Evolutionary conservation across 2,888 invertebrate genomes (phyloP).

Genomic region (Netelia melanura): DNA sequence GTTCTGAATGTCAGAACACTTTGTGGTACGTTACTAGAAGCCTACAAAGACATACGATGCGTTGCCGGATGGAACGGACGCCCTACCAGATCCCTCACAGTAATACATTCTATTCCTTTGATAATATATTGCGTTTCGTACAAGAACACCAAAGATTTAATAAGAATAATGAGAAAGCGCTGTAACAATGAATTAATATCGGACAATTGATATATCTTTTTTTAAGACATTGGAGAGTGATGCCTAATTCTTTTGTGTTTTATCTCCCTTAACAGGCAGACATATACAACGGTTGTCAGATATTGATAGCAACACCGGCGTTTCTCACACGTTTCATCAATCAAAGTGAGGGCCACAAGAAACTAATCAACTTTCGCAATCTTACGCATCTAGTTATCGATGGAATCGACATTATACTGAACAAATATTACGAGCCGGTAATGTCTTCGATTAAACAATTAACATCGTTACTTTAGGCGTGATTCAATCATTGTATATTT

Average conservation of each 20-base stretch:
- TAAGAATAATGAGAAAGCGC: too few species aligned
- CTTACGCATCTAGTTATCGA: conserved; percentile 90
- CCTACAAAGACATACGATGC: conserved; percentile 70
- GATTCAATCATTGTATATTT: conserved; percentile 2
- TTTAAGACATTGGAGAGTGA: not conserved
- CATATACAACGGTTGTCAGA: conserved; percentile 88
- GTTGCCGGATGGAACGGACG: conserved; percentile 79
- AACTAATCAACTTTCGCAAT: conserved; percentile 87
- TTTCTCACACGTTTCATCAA: conserved; percentile 86
- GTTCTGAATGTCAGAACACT: conserved; percentile 73
- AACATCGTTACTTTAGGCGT: not conserved
- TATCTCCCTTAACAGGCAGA: conserved; percentile 72
- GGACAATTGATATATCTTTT: not conserved
- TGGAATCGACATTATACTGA: conserved; percentile 88
- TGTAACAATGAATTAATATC: too few species aligned
- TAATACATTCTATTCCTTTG: conserved; percentile 70
- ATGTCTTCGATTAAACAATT: conserved; percentile 25
- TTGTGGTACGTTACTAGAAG: conserved; percentile 72
- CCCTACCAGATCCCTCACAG: conserved; percentile 75
- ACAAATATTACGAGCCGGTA: conserved; percentile 85
- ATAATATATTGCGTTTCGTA: not conserved
- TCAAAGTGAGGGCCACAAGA: conserved; percentile 80
- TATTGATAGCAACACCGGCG: conserved; percentile 90
- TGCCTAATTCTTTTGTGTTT: conserved; percentile 11
- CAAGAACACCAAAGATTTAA: not conserved